Evolutionary conservation across 1,140 invertebrate species (phyloP), one percentile per base, ranked within the genome.

Genomic region (Trichonephila clavata): DNA sequence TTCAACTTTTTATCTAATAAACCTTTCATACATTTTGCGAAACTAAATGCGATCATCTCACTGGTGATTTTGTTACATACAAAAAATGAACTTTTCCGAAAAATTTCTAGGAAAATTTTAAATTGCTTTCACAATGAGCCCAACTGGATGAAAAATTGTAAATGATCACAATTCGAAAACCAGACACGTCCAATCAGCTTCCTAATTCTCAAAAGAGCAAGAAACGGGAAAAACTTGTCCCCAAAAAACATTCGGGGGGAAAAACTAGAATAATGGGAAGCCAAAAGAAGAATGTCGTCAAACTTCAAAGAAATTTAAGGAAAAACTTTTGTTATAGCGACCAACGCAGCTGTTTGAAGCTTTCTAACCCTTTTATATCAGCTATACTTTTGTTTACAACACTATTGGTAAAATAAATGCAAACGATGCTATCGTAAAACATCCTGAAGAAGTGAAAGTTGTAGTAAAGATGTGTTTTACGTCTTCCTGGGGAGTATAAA

Each of bases 381-480:
- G 43, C 50, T 65, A 77, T 32, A 89, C 65, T 68, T 59, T 59
- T 32, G 71, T 83, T 91, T 83, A 91, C 81, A 71, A 27, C 63
- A 14, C 50, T 59, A 77, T 92, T 86, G 83, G 84, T 86, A 92
- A 71, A 32, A 83, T 86, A 86, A 86, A 86, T 77, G 84, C 27
- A 92, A 92, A 92, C 65, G 32, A 68, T 57, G 27, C n/a, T 71
- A 77, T 77, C 63, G 50, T 57, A 89, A 65, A 90, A 90, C n/a
- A 60, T 27, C 21, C 20, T 10, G 65, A 80, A 39, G 80, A 80
- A 90, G 71, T 57, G 43, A 80, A 21, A 60, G 88, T 21, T 59
- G 43, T 27, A 27, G 88, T 91, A 92, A 92, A 92, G 57, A 92
- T 61, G 81, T 86, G 90, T 92, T 92, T 92, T 92, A 92, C 83